phyloP scores from a whole-genome alignment of 2,113 vertebrate genomes.

The Brachyistius frenatus region DNA sequence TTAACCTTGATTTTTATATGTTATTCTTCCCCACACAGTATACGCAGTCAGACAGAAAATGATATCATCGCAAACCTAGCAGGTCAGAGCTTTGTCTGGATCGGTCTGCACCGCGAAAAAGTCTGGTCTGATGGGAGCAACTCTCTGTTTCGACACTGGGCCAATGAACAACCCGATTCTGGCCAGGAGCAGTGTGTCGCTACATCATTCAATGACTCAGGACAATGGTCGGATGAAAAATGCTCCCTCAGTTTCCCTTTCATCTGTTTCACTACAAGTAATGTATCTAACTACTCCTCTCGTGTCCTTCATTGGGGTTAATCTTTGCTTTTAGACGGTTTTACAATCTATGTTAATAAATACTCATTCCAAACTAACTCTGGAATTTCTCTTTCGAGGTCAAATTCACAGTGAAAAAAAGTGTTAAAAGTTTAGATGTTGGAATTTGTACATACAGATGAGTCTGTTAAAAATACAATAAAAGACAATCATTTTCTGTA shows the following conservation, averaged over 20 bases:
- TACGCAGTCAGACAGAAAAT: conserved; percentile 49
- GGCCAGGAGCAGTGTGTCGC: background rate
- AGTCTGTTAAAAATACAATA: too few relatives aligned
- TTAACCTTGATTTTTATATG: background rate
- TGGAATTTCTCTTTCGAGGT: too few relatives aligned
- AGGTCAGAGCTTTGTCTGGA: background rate
- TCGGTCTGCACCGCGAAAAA: conserved; percentile 35
- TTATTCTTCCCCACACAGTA: conserved; percentile 14
- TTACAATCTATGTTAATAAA: too few relatives aligned
- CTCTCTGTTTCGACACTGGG: conserved; percentile 49
- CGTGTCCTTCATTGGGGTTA: too few relatives aligned
- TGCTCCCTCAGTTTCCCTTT: conserved; percentile 22
- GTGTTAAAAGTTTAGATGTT: too few relatives aligned
- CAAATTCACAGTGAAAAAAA: too few relatives aligned
- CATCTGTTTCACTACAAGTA: conserved; percentile 53
- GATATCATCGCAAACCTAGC: fast-evolving
- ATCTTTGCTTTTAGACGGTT: too few relatives aligned
- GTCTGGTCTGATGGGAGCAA: conserved; percentile 58
- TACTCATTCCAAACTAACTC: too few relatives aligned
- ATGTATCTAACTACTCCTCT: background rate
- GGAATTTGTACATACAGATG: too few relatives aligned
- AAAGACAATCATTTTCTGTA: too few relatives aligned
- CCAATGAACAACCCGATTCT: background rate
- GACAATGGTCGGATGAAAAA: conserved; percentile 37
- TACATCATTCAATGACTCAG: conserved; percentile 11